Percentiles rank a stretch among this genome's conserved stretches.
phyloP scores from a whole-genome alignment of 2,113 vertebrate species.

The Meriones unguiculatus region DNA sequence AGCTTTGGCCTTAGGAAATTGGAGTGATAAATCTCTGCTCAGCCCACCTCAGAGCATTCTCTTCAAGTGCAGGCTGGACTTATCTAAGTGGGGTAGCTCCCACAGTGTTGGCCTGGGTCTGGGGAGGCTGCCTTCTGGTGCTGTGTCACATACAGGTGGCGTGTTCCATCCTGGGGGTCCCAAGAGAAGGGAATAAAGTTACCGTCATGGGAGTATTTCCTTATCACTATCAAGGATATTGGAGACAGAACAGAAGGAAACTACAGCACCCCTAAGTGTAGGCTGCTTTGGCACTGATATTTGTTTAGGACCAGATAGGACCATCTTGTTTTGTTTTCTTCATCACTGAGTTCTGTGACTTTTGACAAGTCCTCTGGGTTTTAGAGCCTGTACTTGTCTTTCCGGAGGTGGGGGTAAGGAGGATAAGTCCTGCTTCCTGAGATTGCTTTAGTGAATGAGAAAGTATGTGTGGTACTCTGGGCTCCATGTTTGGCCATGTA shows the following conservation, averaged over 20 bases:
- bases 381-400: background rate
- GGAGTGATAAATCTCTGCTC: background rate
- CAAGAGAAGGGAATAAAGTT: background rate
- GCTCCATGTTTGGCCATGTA: background rate
- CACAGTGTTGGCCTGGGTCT: background rate
- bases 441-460: background rate
- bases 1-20: background rate
- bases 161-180: no score
- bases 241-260: background rate
- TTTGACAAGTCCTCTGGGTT: background rate
- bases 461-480: rapidly evolving
- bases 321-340: background rate
- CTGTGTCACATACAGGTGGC: background rate
- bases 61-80: background rate
- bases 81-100: background rate
- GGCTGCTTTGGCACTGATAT: background rate
- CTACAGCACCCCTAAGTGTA: background rate
- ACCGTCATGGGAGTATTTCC: background rate
- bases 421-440: rapidly evolving
- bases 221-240: background rate
- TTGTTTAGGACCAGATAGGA: background rate
- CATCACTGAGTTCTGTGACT: background rate
- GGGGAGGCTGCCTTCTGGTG: background rate
- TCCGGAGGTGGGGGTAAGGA: background rate
- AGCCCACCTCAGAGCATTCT: background rate